Percentiles rank a stretch among this genome's conserved stretches.
Evolutionary conservation across 2,888 invertebrate species (phyloP).

Genomic region (Nowickia ferox): DNA sequence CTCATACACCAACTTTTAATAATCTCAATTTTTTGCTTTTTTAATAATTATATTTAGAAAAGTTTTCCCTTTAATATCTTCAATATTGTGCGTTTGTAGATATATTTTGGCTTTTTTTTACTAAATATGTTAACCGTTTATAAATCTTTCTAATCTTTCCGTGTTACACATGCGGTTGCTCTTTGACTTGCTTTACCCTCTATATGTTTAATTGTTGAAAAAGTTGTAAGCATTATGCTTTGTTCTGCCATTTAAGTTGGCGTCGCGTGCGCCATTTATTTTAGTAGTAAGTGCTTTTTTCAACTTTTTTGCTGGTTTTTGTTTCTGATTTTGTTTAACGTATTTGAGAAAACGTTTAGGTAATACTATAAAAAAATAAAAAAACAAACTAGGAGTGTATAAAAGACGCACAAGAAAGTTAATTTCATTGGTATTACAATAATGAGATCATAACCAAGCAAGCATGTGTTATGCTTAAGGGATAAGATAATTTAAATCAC

Average conservation of each 20-base stretch:
- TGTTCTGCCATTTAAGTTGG: not conserved
- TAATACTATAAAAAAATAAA: not conserved
- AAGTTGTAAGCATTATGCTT: conserved; percentile 15
- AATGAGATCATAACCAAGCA: conserved; percentile 72
- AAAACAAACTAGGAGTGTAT: not conserved
- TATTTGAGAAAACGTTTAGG: not conserved
- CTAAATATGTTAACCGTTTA: conserved; percentile 41
- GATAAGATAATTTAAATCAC: too few relatives aligned
- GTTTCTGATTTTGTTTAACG: not conserved
- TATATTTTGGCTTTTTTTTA: not conserved
- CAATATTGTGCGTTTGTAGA: not conserved
- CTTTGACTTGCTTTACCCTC: conserved; percentile 16
- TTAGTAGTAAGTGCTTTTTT: not conserved
- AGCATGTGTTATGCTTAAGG: conserved; percentile 42
- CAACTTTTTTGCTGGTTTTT: not conserved
- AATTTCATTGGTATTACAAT: conserved; percentile 71
- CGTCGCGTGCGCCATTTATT: not conserved
- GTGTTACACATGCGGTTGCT: conserved; percentile 63
- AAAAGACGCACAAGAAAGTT: conserved; percentile 63
- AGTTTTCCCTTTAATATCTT: not conserved
- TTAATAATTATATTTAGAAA: not conserved
- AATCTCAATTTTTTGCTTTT: not conserved
- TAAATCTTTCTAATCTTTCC: conserved; percentile 63
- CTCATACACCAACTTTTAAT: not conserved
- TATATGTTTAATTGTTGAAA: not conserved